A percentile compares a stretch with the other conserved stretches of the same genome.
phyloP scores from a whole-genome alignment of 2,797 vertebrate species.

The Salarias fasciatus region DNA sequence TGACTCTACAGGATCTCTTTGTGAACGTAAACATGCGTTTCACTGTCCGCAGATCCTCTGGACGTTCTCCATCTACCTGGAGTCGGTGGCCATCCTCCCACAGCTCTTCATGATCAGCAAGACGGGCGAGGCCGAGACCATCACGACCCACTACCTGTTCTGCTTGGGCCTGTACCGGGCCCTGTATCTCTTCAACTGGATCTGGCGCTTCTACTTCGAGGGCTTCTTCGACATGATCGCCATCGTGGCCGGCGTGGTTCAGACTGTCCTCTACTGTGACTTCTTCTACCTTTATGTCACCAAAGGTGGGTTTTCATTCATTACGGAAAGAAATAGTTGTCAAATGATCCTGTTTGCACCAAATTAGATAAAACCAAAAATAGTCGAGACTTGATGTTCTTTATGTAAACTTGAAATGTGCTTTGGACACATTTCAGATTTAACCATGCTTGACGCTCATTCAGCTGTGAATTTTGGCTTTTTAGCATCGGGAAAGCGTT shows the following conservation, averaged over 20 bases:
- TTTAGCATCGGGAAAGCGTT: no score
- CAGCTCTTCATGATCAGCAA: conserved; percentile 99
- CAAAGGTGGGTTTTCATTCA: conserved; percentile 87
- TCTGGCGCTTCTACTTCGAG: conserved; percentile 99
- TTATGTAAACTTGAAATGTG: neutral
- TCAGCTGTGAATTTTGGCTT: no score
- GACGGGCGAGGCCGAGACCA: conserved; percentile 98
- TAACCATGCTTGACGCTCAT: no score
- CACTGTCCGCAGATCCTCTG: conserved; percentile 90
- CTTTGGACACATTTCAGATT: neutral
- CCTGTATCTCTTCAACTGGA: conserved; percentile 98
- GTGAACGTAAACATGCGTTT: no score
- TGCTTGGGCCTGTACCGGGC: conserved; percentile 95
- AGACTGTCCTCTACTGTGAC: conserved; percentile 98
- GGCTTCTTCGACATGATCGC: conserved; percentile 99
- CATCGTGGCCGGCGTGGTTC: conserved; percentile 96
- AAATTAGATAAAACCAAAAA: neutral
- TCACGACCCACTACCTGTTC: conserved; percentile 99
- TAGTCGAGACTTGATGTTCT: no score
- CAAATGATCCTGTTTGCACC: neutral
- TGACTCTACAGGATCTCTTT: no score
- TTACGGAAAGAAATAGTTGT: neutral
- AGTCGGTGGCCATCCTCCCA: conserved; percentile 97
- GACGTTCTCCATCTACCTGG: conserved; percentile 99
- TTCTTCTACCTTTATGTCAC: conserved; percentile 99